Base-by-base conservation (phyloP, 2,113 vertebrate genomes). In the Kryptolebias marmoratus region DNA sequence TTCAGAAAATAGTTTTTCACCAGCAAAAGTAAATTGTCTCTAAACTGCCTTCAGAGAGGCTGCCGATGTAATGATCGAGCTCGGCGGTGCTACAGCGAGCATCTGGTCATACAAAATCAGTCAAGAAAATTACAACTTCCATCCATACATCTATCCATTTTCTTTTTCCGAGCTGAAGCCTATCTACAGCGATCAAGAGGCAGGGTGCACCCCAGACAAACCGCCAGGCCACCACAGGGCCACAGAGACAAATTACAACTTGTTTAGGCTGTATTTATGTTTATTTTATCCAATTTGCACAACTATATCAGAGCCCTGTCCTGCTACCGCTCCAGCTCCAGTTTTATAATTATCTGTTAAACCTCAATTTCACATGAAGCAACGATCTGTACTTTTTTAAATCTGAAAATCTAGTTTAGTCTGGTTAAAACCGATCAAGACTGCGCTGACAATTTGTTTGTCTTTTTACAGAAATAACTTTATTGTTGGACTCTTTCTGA, bases 401-500 rank as follows among this genome's bases (percentile, higher is more conserved):
- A 14, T 50, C 14, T 2, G 67, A 61, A 2, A 63, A 55, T 18
- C 1, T 44, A 44, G 59, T 75, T 61, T 56, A 13, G 9, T 30
- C 16, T 39, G 47, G 22, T 45, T 36, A 27, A 49, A 32, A 27
- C 56, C 50, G 47, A 39, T 76, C 49, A 28, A 9, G 7, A 71
- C 32, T 36, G 31, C 28, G 13, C 3, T 5, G 32, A 62, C 49
- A 1, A 12, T 31, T 75, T 30, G n/a, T 49, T 56, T 52, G 69
- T 52, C 4, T 42, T 31, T 39, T 15, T 58, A 39, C 68, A 75
- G 9, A 60, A 65, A 61, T 36, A 39, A 0, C 44, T 49, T 63
- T 42, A 55, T 73, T 68, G 49, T 18, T 64, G 15, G 49, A 71
- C 48, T 16, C 48, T 11, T 47, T 62, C 63, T 65, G n/a, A 58